Evolutionary conservation across 1,140 invertebrate species (phyloP).

Genomic region (Drosophila saltans): DNA sequence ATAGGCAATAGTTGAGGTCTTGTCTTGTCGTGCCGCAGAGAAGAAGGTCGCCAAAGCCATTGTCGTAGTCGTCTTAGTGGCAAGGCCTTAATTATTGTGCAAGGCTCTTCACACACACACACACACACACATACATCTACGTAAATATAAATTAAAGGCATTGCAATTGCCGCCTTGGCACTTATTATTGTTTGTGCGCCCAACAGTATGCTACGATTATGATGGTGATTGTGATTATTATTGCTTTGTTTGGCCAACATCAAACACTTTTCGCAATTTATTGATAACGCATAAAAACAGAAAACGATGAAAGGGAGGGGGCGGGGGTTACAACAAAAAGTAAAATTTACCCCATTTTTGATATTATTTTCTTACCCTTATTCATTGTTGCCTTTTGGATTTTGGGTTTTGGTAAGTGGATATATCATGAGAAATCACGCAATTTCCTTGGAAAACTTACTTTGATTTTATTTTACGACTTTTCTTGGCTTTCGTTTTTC

Average conservation of each 20-base stretch:
- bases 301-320: no score
- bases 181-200: neutral
- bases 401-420: neutral
- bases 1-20: conserved; percentile 40
- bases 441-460: conserved; percentile 45
- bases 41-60: conserved; percentile 38
- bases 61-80: neutral
- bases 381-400: neutral
- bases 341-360: neutral
- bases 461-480: conserved; percentile 59
- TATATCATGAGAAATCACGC: conserved; percentile 54
- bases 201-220: conserved; percentile 28
- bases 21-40: conserved; percentile 48
- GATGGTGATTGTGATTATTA: conserved; percentile 8
- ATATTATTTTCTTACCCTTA: neutral
- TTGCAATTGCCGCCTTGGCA: conserved; percentile 23
- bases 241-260: conserved; percentile 15
- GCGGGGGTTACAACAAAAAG: neutral
- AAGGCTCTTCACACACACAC: conserved; percentile 24
- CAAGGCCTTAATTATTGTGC: conserved; percentile 57
- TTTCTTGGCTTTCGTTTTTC: neutral
- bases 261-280: neutral
- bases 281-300: conserved; percentile 13
- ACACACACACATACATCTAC: conserved; percentile 2
- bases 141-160: conserved; percentile 29